Conservation (phyloP, 2,797 vertebrate species). For the Gadopsis bispinosus region DNA sequence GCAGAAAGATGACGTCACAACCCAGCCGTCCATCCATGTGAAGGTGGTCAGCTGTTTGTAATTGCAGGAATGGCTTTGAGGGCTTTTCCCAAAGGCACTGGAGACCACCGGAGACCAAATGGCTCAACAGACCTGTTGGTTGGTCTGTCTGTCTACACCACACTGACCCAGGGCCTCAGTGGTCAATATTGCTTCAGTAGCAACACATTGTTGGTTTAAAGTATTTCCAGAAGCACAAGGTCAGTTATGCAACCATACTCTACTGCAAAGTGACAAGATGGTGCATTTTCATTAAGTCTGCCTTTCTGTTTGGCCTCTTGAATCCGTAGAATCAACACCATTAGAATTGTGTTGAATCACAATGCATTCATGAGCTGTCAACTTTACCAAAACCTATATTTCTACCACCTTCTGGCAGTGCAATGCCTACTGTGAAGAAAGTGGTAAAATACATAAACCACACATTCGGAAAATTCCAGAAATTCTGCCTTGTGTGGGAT, state of each 20-base stretch:
- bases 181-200: slow-evolving; percentile 30
- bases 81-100: slow-evolving; percentile 39
- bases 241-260: slow-evolving; percentile 52
- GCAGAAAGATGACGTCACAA: slow-evolving; percentile 51
- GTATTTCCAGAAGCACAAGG: slow-evolving; percentile 53
- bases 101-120: slow-evolving; percentile 13
- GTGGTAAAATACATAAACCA: not conserved
- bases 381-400: not conserved
- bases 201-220: slow-evolving; percentile 53
- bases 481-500: not conserved
- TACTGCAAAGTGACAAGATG: slow-evolving; percentile 9
- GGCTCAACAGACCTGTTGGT: slow-evolving; percentile 13
- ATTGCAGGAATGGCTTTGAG: slow-evolving; percentile 40
- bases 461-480: not conserved
- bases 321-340: not conserved
- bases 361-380: not conserved
- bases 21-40: slow-evolving; percentile 42
- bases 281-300: not conserved
- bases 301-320: not conserved
- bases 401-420: not conserved
- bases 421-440: not conserved
- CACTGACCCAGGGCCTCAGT: slow-evolving; percentile 28
- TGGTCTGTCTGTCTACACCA: slow-evolving; percentile 8
- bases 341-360: not conserved
- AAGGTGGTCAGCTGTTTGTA: slow-evolving; percentile 72